These are phyloP conservation scores for Ryuthela nishihirai DNA, from an alignment of 2,888 invertebrate species.

Conservation along the genomic window DNA sequence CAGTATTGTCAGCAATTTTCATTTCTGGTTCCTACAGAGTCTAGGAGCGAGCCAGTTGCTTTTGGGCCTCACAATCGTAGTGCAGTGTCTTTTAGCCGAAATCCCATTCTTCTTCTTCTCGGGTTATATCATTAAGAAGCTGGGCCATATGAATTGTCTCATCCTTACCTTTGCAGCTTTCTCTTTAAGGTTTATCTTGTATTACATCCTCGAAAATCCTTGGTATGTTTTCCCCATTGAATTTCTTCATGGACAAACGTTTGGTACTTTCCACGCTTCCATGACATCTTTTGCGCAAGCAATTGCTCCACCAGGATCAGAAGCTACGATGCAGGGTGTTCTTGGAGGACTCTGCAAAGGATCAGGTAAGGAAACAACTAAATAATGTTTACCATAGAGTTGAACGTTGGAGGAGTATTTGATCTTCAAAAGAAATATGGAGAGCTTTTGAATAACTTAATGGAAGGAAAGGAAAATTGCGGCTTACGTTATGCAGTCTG, in stretches of 20 bases:
- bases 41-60: constrained; percentile 25
- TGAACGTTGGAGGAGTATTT: too few species aligned
- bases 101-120: constrained; percentile 47
- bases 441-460: too few species aligned
- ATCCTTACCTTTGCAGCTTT: constrained; percentile 73
- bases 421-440: too few species aligned
- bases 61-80: constrained; percentile 33
- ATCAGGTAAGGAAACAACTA: constrained; percentile 61
- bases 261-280: constrained; percentile 71
- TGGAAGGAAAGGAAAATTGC: too few species aligned
- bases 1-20: constrained; percentile 30
- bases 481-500: too few species aligned
- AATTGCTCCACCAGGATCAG: constrained; percentile 19
- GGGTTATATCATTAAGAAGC: constrained; percentile 67
- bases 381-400: too few species aligned
- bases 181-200: constrained; percentile 75
- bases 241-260: constrained; percentile 78
- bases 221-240: constrained; percentile 84
- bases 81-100: constrained; percentile 37
- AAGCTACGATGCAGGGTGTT: constrained; percentile 80
- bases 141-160: constrained; percentile 76
- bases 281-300: constrained; percentile 32
- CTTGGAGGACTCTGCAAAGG: constrained; percentile 85
- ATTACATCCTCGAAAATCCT: constrained; percentile 71
- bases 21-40: constrained; percentile 36